These are phyloP conservation scores for Peribatodes rhomboidaria DNA, from an alignment of 2,888 invertebrate species.

Conservation along the genomic window DNA sequence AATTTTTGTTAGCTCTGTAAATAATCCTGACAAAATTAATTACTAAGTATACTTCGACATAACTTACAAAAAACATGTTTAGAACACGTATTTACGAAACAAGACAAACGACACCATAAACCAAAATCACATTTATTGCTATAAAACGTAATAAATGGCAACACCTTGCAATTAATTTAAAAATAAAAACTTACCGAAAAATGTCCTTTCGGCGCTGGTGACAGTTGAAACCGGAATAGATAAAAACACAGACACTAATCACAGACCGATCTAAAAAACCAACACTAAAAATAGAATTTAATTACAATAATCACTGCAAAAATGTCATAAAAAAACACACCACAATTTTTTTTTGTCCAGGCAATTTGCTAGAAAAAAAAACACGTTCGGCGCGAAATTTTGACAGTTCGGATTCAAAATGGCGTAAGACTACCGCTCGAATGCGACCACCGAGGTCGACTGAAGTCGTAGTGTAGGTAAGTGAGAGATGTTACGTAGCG, in stretches of 20 bases:
- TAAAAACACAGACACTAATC: conserved; percentile 63
- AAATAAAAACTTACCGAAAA: conserved; percentile 56
- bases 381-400: conserved; percentile 71
- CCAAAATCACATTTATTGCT: conserved; percentile 22
- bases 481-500: conserved; percentile 73
- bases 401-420: conserved; percentile 64
- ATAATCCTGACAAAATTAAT: conserved; percentile 29
- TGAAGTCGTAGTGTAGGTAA: conserved; percentile 73
- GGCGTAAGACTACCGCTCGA: conserved; percentile 69
- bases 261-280: conserved; percentile 53
- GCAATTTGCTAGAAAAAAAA: conserved; percentile 53
- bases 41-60: conserved; percentile 17
- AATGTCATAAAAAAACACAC: conserved; percentile 32
- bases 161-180: conserved; percentile 25
- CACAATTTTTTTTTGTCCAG: conserved; percentile 36
- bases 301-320: conserved; percentile 15
- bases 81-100: conserved; percentile 17
- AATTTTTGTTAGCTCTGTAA: conserved; percentile 22
- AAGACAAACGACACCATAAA: conserved; percentile 35
- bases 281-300: conserved; percentile 20
- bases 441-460: conserved; percentile 79
- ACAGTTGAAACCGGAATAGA: conserved; percentile 61
- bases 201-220: conserved; percentile 57
- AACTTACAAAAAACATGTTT: conserved; percentile 31
- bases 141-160: conserved; percentile 32